Percentiles rank a stretch among this genome's conserved stretches.
phyloP scores from a whole-genome alignment of 2,113 vertebrate genomes.

The Macquaria ambigua region DNA sequence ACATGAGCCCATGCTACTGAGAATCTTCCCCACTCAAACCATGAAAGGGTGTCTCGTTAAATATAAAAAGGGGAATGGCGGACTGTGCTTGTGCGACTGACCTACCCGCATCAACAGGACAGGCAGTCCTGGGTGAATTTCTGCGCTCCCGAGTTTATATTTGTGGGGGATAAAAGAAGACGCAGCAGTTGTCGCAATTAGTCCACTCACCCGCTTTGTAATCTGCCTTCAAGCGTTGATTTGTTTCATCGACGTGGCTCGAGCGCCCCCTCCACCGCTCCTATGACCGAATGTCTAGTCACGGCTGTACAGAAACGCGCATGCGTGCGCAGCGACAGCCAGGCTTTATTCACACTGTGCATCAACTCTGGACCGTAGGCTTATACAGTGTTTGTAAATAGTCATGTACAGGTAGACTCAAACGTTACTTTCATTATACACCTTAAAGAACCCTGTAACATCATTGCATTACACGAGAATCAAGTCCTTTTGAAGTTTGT shows the following conservation, averaged over 20 bases:
- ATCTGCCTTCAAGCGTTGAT: constrained; percentile 75
- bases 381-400: background rate
- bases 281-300: constrained; percentile 84
- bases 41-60: constrained; percentile 52
- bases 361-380: no score
- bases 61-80: constrained; percentile 78
- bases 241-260: constrained; percentile 76
- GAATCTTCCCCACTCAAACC: constrained; percentile 15
- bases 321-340: constrained; percentile 65
- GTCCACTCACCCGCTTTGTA: constrained; percentile 73
- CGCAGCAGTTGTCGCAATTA: constrained; percentile 68
- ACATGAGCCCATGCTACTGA: constrained; percentile 39
- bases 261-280: constrained; percentile 78
- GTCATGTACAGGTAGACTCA: background rate
- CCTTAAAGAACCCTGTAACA: background rate
- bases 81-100: constrained; percentile 79
- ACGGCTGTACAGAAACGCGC: constrained; percentile 64
- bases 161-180: constrained; percentile 33
- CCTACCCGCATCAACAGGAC: constrained; percentile 75
- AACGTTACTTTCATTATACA: background rate
- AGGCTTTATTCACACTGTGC: background rate
- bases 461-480: background rate
- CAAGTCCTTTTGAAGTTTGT: no score
- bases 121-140: constrained; percentile 41
- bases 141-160: constrained; percentile 43